Evolutionary conservation across 2,113 vertebrate genomes (phyloP), one percentile per base, ranked within the genome.

Genomic region (Panthera tigris): DNA sequence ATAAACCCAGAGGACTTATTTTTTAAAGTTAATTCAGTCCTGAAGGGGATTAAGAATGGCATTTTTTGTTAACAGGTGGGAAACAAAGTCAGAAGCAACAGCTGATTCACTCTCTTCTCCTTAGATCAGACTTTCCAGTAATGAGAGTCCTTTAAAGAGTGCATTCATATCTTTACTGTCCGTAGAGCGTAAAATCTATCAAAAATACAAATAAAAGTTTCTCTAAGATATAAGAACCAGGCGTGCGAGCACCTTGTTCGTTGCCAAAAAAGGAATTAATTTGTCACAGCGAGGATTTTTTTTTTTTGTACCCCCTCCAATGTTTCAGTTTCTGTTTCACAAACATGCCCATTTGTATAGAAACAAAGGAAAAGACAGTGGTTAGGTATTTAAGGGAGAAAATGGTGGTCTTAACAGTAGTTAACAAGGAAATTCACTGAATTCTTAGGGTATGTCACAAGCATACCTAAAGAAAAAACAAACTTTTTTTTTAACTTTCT

Each of bases 1-100:
- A 71, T 33, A 71, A 61, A 97, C 71, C 69, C 27, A 94, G 76
- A 85, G 93, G 92, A 92, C 10, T 52, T 39, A 80, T 29, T 79
- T 96, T 95, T 88, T 68, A 88, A 93, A 96, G 65, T 94, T 33
- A 93, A 97, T 97, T 93, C 66, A 74, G 63, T 92, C 89, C 96
- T 68, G 63, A 97, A 87, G 89, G 50, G 94, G 86, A 96, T 63
- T 33, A 76, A 93, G 91, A 81, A 96, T 0, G 45, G 84, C 71
- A 78, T 93, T 36, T 98, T 98, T 63, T 50, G 57, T 89, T 83
- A 97, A 91, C 68, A 90, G 80, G 93, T 93, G 50, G 82, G 23
- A 91, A 96, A 95, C 39, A 31, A 95, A 80, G 71, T 86, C 83
- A 78, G 89, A 90, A 86, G 33, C 78, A 97, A 48, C 29, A 98